Base-by-base conservation (phyloP, 1,140 invertebrate species). In the Aphidius ervi region DNA sequence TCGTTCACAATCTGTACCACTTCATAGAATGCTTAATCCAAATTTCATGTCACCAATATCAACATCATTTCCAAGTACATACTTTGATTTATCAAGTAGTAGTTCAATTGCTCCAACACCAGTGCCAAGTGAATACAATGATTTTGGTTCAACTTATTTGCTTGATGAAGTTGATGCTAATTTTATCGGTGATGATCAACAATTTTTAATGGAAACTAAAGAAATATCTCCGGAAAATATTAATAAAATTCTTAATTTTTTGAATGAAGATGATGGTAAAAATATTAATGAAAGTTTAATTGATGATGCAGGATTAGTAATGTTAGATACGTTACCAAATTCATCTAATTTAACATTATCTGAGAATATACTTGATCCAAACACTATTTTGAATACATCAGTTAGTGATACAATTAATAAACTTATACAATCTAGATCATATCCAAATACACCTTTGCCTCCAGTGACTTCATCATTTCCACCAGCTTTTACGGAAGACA, bases 1-100 rank as follows among this genome's bases (percentile, higher is more conserved):
- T 63, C 81, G 89, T 48, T 90, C 88, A 5, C 88, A 90, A 67
- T 91, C 88, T 1, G 89, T 90, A 31, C 89, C 89, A 0, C 71
- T 90, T n/a, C 85, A 87, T 67, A 82, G 85, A 56, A 86, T 86
- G 84, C 75, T 80, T 9, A 76, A 74, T 67, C 72, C 73, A 1
- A 68, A 71, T 10, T 60, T 79, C 5, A 70, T 77, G 59, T 81
- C 78, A 5, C 74, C 74, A 5, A 68, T 70, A 16, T 10, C 68
- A 71, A 37, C 76, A 42, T 65, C 62, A 53, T 74, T 78, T 63
- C 68, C 73, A 5, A 70, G 72, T 9, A 31, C 20, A 64, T 71
- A 76, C 16, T 79, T 78, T 41, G 78, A 79, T 66, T 71, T 71
- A 5, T 86, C 87, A 5, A 83, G 84, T 0, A 85, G 82, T 46